A percentile compares a stretch with the other conserved stretches of the same genome.
These are phyloP conservation scores for Astropecten irregularis DNA, from an alignment of 53 echinoderm and acorn worm genomes.

Conservation along the genomic window DNA sequence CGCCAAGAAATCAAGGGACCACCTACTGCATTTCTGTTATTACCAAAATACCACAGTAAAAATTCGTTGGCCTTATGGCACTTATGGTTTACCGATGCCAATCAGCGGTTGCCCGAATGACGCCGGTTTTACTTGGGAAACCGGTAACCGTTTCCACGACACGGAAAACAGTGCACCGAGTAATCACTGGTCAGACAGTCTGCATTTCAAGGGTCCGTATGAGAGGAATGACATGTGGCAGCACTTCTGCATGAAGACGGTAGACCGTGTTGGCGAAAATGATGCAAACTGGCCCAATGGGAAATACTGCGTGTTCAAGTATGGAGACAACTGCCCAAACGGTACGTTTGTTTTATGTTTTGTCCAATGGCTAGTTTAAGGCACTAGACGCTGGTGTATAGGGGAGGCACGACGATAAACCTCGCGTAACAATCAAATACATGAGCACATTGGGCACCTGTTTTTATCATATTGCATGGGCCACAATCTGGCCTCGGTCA, in stretches of 20 bases:
- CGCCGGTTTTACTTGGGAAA: slow-evolving; percentile 36
- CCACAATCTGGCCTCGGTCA: no score
- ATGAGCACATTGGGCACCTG: no score
- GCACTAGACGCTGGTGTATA: no score
- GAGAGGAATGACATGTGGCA: slow-evolving; percentile 24
- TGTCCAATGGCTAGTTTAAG: no score
- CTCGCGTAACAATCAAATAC: no score
- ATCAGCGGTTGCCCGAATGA: slow-evolving; percentile 30
- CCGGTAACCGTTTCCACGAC: slow-evolving; percentile 65
- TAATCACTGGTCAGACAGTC: slow-evolving; percentile 47
- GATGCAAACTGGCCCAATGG: slow-evolving; percentile 63
- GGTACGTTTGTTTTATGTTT: slow-evolving; percentile 53
- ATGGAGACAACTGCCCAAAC: slow-evolving; percentile 34
- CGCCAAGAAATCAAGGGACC: no score
- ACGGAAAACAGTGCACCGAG: slow-evolving; percentile 44
- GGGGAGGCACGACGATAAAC: no score
- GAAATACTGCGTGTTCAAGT: slow-evolving; percentile 68
- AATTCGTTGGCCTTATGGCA: slow-evolving; percentile 50
- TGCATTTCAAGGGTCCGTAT: slow-evolving; percentile 21
- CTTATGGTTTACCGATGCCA: slow-evolving; percentile 55
- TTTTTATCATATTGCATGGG: no score
- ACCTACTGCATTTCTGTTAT: no score
- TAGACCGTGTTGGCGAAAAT: neutral
- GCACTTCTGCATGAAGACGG: slow-evolving; percentile 73
- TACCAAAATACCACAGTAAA: no score